Conservation (phyloP, 1,140 invertebrate species). For the Andricus grossulariae region DNA sequence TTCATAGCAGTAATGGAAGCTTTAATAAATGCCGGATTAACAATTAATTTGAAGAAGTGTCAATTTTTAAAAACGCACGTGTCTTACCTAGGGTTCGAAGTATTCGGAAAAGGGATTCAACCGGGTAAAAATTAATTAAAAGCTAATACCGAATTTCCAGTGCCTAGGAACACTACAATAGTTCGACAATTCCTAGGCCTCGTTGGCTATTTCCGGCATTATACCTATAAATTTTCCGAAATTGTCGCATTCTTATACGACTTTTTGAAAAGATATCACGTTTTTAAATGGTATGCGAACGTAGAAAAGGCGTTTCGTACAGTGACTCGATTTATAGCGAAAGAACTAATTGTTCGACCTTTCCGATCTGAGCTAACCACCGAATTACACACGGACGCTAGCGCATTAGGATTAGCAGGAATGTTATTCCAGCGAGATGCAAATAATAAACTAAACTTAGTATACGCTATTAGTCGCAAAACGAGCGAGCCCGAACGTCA, state of each 20-base stretch:
- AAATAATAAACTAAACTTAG: background rate
- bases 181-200: background rate
- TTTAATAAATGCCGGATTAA: no score
- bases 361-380: no score
- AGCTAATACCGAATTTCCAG: background rate
- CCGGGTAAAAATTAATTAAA: background rate
- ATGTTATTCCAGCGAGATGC: background rate
- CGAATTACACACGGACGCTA: no score
- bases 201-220: background rate
- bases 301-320: background rate
- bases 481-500: background rate
- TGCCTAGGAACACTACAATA: background rate
- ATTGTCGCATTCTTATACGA: background rate
- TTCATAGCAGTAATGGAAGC: no score
- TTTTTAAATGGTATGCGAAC: background rate
- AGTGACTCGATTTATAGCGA: background rate
- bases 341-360: background rate
- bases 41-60: no score
- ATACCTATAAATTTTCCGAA: background rate
- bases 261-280: background rate
- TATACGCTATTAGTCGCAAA: background rate
- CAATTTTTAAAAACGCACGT: no score
- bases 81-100: no score
- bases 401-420: no score
- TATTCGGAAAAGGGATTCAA: no score